Conservation (phyloP, 2,797 vertebrate species). For the Oreonectes daqikongensis region DNA sequence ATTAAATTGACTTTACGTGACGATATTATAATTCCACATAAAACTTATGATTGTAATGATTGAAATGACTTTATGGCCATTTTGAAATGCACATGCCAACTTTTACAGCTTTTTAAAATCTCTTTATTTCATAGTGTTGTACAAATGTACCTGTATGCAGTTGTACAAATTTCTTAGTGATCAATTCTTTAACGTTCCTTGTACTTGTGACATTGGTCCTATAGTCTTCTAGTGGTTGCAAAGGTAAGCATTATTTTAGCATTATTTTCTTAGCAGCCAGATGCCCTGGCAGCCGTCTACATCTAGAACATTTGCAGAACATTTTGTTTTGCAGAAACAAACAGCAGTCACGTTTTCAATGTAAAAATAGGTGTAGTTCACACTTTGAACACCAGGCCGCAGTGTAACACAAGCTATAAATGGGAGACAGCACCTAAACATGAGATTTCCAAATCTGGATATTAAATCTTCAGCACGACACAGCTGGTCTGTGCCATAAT, state of each 20-base stretch:
- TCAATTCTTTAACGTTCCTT: not conserved
- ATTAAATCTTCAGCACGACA: not conserved
- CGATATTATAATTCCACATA: conserved; percentile 18
- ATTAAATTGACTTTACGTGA: conserved; percentile 14
- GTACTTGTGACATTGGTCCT: not conserved
- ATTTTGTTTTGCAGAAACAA: not conserved
- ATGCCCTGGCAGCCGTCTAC: not conserved
- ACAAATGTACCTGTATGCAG: not conserved
- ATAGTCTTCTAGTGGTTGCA: not conserved
- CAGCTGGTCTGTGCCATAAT: too few species aligned
- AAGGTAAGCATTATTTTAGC: too few species aligned
- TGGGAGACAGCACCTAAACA: not conserved
- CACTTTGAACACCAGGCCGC: conserved; percentile 37
- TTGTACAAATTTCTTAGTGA: not conserved
- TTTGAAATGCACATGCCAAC: not conserved
- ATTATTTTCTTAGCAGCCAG: not conserved
- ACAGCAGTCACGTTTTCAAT: not conserved
- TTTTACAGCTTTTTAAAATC: too few species aligned
- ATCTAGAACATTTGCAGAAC: too few species aligned
- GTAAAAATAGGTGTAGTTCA: conserved; percentile 25
- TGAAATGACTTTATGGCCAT: conserved; percentile 6
- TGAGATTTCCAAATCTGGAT: conserved; percentile 18
- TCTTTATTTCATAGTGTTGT: not conserved
- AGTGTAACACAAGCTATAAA: conserved; percentile 13
- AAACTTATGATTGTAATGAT: conserved; percentile 12